Conservation (phyloP, 1,140 invertebrate species). For the Tetramorium simillimum region DNA sequence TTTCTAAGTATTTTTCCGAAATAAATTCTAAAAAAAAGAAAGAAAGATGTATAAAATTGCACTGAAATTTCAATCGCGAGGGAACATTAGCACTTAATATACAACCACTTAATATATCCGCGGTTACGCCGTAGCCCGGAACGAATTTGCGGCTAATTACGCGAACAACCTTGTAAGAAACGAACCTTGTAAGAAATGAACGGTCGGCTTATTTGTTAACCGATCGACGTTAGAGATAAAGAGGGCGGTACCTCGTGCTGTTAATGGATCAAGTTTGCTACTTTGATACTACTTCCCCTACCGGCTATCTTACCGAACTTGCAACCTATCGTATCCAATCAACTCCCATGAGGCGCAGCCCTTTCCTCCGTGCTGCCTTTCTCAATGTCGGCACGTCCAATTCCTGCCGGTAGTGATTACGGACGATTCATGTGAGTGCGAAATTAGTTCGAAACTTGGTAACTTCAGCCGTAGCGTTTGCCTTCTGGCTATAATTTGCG, state of each 20-base stretch:
- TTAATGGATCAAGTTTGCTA: slow-evolving; percentile 75
- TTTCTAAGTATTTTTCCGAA: background rate
- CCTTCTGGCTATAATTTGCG: slow-evolving; percentile 49
- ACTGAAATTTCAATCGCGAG: background rate
- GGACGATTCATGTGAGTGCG: slow-evolving; percentile 67
- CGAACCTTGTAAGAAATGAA: slow-evolving; percentile 37
- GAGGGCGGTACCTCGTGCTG: slow-evolving; percentile 60
- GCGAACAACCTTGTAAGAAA: slow-evolving; percentile 48
- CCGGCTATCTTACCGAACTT: slow-evolving; percentile 41
- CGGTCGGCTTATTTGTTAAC: slow-evolving; percentile 61
- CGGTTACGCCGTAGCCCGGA: background rate
- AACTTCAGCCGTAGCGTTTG: slow-evolving; percentile 17
- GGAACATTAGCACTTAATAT: slow-evolving; percentile 23
- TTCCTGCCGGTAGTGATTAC: slow-evolving; percentile 69
- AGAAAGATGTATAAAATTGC: background rate
- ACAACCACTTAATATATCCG: slow-evolving; percentile 2
- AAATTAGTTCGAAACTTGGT: slow-evolving; percentile 77
- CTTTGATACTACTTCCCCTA: slow-evolving; percentile 60
- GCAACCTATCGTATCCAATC: slow-evolving; percentile 65
- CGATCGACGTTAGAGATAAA: slow-evolving; percentile 56
- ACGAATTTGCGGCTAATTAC: slow-evolving; percentile 54
- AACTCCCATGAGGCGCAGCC: slow-evolving; percentile 45
- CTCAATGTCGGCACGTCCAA: slow-evolving; percentile 58
- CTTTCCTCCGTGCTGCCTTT: slow-evolving; percentile 21
- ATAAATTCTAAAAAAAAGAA: background rate